Evolutionary conservation across 2,797 vertebrate genomes (phyloP).

Genomic region (Tamandua tetradactyla): DNA sequence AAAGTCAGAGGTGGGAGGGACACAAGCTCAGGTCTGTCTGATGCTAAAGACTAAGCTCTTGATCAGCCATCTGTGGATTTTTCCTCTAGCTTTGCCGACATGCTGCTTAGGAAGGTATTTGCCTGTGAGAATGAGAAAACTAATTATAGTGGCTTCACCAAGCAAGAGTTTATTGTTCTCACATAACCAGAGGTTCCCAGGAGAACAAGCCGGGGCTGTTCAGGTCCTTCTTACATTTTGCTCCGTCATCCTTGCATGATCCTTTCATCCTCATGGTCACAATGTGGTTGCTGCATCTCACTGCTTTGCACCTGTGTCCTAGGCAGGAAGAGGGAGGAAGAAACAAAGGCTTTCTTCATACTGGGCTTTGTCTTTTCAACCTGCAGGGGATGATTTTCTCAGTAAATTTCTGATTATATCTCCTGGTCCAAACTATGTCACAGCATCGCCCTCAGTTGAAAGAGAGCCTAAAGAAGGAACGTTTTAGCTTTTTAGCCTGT

Average conservation of each 20-base stretch:
- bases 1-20: neutral
- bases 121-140: neutral
- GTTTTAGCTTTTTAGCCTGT: neutral
- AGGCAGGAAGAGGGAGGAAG: neutral
- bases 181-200: neutral
- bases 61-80: fast-evolving
- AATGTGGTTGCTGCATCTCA: neutral
- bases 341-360: neutral
- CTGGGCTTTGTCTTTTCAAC: neutral
- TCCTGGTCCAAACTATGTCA: neutral
- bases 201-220: neutral
- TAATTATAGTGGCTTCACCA: neutral
- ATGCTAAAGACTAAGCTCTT: neutral
- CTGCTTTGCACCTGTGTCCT: neutral
- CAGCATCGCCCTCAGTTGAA: neutral
- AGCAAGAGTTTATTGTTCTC: neutral
- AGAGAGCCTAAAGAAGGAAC: neutral
- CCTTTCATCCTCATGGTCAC: neutral
- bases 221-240: neutral
- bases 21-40: neutral
- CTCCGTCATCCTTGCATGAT: neutral
- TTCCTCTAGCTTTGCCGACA: neutral
- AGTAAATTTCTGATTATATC: neutral
- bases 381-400: neutral
- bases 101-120: neutral